Percentiles rank a stretch among this genome's conserved stretches.
Conservation (phyloP, 2,797 vertebrate species). For the Bucorvus abyssinicus region DNA sequence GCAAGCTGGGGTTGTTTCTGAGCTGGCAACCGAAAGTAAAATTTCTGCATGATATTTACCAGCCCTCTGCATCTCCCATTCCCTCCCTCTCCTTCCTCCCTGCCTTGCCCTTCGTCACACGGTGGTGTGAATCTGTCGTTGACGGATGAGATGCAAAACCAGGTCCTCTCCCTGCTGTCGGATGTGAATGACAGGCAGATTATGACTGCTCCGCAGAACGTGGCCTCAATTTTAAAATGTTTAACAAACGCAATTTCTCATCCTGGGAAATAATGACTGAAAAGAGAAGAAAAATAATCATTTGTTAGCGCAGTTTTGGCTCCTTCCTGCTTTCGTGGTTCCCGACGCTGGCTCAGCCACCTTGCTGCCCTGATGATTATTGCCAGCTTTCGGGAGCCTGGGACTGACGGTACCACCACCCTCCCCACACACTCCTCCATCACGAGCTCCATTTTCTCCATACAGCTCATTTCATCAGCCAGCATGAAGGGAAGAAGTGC, state of each 20-base stretch:
- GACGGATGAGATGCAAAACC: slow-evolving; percentile 27
- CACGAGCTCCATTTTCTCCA: background rate
- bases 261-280: background rate
- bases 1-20: slow-evolving; percentile 27
- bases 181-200: background rate
- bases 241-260: slow-evolving; percentile 13
- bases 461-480: background rate
- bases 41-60: slow-evolving; percentile 16
- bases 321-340: background rate
- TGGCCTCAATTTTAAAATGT: background rate
- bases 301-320: background rate
- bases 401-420: background rate
- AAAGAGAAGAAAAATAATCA: background rate
- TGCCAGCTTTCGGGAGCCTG: background rate
- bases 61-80: background rate
- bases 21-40: slow-evolving; percentile 33
- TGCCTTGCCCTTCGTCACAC: background rate
- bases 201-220: background rate
- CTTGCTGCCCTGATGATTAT: background rate
- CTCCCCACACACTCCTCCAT: background rate
- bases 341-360: background rate
- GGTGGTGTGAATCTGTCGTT: background rate
- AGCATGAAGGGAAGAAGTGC: background rate
- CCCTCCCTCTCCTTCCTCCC: background rate
- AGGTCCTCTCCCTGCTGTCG: background rate